These are phyloP conservation scores for Schlechtendalia chinensis DNA, from an alignment of 1,140 invertebrate genomes.

Conservation along the genomic window DNA sequence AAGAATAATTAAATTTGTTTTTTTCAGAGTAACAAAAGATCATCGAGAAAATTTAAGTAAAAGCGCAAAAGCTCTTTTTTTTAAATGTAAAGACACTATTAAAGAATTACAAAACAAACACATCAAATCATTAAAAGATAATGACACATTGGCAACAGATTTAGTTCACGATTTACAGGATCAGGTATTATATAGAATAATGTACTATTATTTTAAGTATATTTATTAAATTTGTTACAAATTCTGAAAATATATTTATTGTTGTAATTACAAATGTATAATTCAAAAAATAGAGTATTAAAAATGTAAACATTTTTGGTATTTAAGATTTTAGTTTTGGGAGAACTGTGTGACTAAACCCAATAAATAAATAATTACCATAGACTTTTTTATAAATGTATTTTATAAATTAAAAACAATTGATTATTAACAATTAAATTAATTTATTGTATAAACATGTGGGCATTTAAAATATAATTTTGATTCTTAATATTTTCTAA, in stretches of 20 bases:
- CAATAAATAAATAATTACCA: too few relatives aligned
- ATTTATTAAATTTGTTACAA: not conserved
- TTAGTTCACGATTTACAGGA: constrained; percentile 64
- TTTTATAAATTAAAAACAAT: too few relatives aligned
- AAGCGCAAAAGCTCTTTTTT: constrained; percentile 78
- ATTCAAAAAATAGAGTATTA: too few relatives aligned
- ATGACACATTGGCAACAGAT: constrained; percentile 66
- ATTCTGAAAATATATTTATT: not conserved
- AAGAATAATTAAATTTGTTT: constrained; percentile 21
- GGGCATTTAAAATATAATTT: too few relatives aligned
- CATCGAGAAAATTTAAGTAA: constrained; percentile 83
- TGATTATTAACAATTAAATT: too few relatives aligned
- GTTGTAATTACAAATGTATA: too few relatives aligned
- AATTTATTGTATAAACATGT: too few relatives aligned
- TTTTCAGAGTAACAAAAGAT: constrained; percentile 79
- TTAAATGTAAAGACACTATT: constrained; percentile 76
- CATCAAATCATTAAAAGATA: constrained; percentile 64
- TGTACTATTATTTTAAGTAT: not conserved
- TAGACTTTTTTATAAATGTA: too few relatives aligned
- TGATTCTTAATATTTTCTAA: too few relatives aligned
- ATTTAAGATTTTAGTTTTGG: too few relatives aligned
- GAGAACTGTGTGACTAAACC: too few relatives aligned
- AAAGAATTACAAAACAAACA: constrained; percentile 75
- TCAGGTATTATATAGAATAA: constrained; percentile 58
- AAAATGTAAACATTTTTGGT: too few relatives aligned